Percentiles rank a stretch among this genome's conserved stretches.
Conservation (phyloP, 2,113 vertebrate genomes). For the Microcebus lehilahytsara region DNA sequence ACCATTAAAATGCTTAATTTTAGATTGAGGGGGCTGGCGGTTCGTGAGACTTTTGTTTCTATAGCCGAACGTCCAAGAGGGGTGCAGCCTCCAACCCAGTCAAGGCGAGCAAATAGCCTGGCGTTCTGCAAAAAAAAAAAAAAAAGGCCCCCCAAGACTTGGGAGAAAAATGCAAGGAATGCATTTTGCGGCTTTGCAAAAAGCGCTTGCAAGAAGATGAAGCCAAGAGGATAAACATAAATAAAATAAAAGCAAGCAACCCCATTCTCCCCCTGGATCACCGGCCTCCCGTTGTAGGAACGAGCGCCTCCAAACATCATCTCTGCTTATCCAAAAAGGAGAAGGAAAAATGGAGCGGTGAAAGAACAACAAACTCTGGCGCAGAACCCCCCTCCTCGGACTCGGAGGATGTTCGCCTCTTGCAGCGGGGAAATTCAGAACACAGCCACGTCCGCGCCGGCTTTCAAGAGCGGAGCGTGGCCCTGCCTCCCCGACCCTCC, state of each 20-base stretch:
- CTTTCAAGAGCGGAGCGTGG: not conserved
- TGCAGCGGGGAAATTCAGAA: not conserved
- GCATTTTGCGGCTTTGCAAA: no score
- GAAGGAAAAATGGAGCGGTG: not conserved
- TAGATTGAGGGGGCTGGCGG: rapidly evolving
- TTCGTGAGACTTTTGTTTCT: not conserved
- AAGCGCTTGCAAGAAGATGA: not conserved
- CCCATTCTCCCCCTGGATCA: rapidly evolving
- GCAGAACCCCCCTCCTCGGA: not conserved
- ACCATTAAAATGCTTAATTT: no score
- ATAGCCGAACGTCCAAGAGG: rapidly evolving
- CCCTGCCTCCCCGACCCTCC: not conserved
- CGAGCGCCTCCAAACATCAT: not conserved
- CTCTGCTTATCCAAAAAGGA: not conserved
- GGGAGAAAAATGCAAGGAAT: not conserved
- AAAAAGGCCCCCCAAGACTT: no score
- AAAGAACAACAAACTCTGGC: rapidly evolving
- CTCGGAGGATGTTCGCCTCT: rapidly evolving
- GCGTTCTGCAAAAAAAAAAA: not conserved
- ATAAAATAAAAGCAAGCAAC: not conserved
- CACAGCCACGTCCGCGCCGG: not conserved
- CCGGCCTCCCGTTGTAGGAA: rapidly evolving
- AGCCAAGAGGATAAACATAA: no score
- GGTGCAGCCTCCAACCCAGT: rapidly evolving
- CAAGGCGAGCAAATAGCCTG: rapidly evolving